Conservation (phyloP, 2,797 vertebrate species). For the Ataeniobius toweri region DNA sequence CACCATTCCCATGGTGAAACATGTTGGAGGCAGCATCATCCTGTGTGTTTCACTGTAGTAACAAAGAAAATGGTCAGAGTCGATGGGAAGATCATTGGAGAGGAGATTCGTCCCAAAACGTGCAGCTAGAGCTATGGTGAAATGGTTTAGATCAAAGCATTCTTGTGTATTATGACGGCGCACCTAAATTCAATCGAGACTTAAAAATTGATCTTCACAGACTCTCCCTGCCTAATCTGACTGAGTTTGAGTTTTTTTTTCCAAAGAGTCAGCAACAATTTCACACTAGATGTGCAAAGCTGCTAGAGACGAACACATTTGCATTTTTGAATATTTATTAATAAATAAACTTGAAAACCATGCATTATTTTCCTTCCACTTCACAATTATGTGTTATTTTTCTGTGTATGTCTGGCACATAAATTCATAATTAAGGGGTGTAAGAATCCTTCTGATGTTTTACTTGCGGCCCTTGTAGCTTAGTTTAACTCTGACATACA, state of each 20-base stretch:
- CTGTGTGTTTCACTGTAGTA: too few relatives aligned
- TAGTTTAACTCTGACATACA: conserved; percentile 1
- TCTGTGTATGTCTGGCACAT: not conserved
- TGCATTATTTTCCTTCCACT: not conserved
- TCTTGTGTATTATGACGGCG: not conserved
- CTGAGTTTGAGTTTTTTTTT: not conserved
- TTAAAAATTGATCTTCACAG: not conserved
- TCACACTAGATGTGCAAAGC: not conserved
- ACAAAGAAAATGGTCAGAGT: too few relatives aligned
- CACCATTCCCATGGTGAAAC: too few relatives aligned
- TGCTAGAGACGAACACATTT: not conserved
- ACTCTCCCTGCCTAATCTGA: not conserved
- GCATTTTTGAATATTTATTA: not conserved
- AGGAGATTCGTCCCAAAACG: not conserved
- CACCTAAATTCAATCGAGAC: not conserved
- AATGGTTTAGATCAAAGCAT: not conserved
- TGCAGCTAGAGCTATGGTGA: not conserved
- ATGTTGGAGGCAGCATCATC: too few relatives aligned
- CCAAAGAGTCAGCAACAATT: not conserved
- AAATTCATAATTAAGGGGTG: not conserved
- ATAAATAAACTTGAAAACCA: not conserved
- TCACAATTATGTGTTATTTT: not conserved
- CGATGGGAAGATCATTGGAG: too few relatives aligned
- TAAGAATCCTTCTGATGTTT: not conserved
- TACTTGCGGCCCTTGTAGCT: not conserved